phyloP scores from a whole-genome alignment of 2,888 invertebrate species.

The Trachelus iudaicus region DNA sequence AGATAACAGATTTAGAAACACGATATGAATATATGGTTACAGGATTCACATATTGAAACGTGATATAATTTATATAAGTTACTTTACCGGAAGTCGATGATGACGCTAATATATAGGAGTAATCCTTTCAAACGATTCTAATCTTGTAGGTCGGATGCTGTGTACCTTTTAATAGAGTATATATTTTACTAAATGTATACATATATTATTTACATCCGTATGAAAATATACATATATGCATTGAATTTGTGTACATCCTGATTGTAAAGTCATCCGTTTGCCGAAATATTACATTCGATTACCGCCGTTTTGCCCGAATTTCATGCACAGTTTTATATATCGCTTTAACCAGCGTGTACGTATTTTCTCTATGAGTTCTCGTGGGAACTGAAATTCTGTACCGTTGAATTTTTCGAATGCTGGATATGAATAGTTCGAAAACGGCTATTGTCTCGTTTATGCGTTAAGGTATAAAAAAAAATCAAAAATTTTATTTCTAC shows the following conservation, averaged over 20 bases:
- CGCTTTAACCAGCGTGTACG: neutral
- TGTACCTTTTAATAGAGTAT: constrained; percentile 1
- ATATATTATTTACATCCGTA: neutral
- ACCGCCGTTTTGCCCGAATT: neutral
- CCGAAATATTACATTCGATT: neutral
- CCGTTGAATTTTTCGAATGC: neutral
- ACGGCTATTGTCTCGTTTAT: neutral
- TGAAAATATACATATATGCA: neutral
- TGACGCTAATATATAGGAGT: neutral
- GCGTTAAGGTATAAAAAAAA: neutral
- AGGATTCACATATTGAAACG: neutral
- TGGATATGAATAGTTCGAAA: neutral
- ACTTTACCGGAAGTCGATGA: neutral
- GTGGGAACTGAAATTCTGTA: neutral
- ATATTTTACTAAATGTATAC: neutral
- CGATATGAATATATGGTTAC: neutral
- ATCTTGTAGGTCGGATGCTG: neutral
- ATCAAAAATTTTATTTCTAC: neutral
- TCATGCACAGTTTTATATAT: neutral
- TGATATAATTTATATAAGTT: neutral
- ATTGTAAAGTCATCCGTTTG: neutral
- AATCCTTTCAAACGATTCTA: neutral
- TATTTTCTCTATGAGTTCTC: neutral
- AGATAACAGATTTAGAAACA: constrained; percentile 16
- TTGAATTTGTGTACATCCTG: neutral